Evolutionary conservation across 2,888 invertebrate species (phyloP).

Genomic region (Drosophila meridiana): DNA sequence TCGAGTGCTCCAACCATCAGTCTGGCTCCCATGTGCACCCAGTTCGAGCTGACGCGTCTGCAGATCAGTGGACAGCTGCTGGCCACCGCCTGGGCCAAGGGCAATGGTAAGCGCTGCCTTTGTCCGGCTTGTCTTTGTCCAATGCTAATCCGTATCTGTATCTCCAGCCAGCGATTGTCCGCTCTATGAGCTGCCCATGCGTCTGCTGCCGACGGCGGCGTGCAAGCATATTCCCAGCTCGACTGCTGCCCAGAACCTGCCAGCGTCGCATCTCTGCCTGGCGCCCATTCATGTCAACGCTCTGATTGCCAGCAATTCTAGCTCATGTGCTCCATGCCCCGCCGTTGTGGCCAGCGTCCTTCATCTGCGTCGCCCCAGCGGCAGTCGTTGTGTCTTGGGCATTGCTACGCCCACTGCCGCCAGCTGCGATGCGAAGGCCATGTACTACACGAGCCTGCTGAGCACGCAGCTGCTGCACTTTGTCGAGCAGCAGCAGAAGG

Average conservation of each 20-base stretch:
- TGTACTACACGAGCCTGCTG: slow-evolving; percentile 62
- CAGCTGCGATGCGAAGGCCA: slow-evolving; percentile 33
- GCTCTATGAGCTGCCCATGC: slow-evolving; percentile 66
- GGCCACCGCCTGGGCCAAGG: slow-evolving; percentile 64
- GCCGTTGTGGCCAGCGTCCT: slow-evolving; percentile 58
- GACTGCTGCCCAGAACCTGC: slow-evolving; percentile 28
- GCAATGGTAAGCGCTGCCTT: slow-evolving; percentile 43
- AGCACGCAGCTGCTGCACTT: slow-evolving; percentile 38
- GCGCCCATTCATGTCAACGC: slow-evolving; percentile 19
- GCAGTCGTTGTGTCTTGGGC: slow-evolving; percentile 62
- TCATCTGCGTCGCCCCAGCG: slow-evolving; percentile 53
- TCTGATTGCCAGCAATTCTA: slow-evolving; percentile 13
- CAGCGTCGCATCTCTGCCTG: slow-evolving; percentile 49
- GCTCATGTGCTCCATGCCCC: slow-evolving; percentile 55
- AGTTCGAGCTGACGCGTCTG: slow-evolving; percentile 53
- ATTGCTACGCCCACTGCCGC: slow-evolving; percentile 66
- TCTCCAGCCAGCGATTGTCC: slow-evolving; percentile 57
- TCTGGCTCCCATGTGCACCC: slow-evolving; percentile 53
- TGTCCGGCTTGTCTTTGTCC: no score
- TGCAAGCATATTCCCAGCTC: slow-evolving; percentile 44
- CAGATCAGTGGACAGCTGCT: slow-evolving; percentile 55
- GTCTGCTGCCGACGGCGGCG: slow-evolving; percentile 48
- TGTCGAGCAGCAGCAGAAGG: slow-evolving; percentile 45
- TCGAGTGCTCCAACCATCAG: slow-evolving; percentile 12
- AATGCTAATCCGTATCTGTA: neutral